Conservation (phyloP, 1,140 invertebrate species). For the Cryptotermes secundus region DNA sequence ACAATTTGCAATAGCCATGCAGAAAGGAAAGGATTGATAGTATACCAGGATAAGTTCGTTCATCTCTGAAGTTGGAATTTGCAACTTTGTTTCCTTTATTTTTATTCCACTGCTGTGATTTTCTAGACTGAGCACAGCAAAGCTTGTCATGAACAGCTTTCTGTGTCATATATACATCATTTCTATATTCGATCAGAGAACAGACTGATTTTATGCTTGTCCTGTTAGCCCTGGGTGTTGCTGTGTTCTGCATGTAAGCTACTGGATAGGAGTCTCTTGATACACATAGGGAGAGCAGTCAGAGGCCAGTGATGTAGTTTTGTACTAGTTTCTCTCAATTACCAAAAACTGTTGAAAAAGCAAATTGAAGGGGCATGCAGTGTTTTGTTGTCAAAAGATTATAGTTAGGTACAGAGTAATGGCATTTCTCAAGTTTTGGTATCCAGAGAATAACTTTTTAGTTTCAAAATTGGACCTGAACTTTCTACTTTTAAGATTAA, state of each 20-base stretch:
- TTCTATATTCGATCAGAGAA: conserved; percentile 27
- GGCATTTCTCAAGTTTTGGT: not conserved
- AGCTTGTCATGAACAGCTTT: conserved; percentile 18
- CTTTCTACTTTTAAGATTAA: not conserved
- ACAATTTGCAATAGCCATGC: not conserved
- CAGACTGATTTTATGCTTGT: conserved; percentile 34
- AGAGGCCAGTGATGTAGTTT: not conserved
- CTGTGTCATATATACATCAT: conserved; percentile 24
- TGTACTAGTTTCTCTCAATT: not conserved
- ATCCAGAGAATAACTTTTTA: not conserved
- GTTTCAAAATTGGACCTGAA: not conserved
- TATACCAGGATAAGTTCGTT: conserved; percentile 4
- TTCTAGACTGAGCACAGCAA: conserved; percentile 30
- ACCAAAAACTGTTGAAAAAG: not conserved
- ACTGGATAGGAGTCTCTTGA: not conserved
- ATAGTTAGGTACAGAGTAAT: not conserved
- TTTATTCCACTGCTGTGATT: conserved; percentile 34
- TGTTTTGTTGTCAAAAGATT: not conserved
- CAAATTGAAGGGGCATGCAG: not conserved
- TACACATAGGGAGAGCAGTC: not conserved
- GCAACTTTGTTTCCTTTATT: conserved; percentile 4
- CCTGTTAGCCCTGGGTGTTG: conserved; percentile 26
- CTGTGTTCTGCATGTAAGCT: not conserved
- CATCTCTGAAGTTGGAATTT: conserved; percentile 24
- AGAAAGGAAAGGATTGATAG: not conserved